A percentile compares a stretch with the other conserved stretches of the same genome.
Conservation (phyloP, 37 sponge, comb jelly and placozoan species). For the Crambe crambe region DNA sequence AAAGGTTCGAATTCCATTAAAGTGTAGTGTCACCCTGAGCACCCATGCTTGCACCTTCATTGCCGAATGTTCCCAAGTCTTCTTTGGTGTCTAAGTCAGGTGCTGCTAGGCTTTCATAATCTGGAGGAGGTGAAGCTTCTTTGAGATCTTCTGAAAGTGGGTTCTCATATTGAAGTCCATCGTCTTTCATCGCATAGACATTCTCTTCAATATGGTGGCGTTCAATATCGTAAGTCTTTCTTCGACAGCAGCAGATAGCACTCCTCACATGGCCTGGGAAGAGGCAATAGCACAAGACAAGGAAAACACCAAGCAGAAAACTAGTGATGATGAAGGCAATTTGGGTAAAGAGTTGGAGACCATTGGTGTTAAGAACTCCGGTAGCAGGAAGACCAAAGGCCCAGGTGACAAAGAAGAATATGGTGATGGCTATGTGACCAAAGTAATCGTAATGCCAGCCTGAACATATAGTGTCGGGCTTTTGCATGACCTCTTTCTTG, state of each 20-base stretch:
- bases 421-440: neutral
- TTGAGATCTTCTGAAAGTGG: neutral
- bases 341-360: slow-evolving; percentile 7
- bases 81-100: neutral
- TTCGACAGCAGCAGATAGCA: neutral
- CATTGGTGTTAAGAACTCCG: neutral
- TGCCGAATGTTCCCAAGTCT: neutral
- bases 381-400: slow-evolving; percentile 36
- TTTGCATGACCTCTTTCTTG: neutral
- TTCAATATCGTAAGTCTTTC: neutral
- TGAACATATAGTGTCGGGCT: neutral
- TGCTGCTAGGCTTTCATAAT: neutral
- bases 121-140: neutral
- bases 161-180: neutral
- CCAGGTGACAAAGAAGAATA: slow-evolving; percentile 26
- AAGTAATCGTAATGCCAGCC: neutral
- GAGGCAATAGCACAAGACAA: slow-evolving; percentile 19
- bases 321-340: slow-evolving; percentile 6
- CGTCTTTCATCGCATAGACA: neutral
- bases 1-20: slow-evolving; percentile 4
- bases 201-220: neutral
- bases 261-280: neutral
- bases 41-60: neutral
- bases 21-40: neutral
- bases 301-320: slow-evolving; percentile 1